Evolutionary conservation across 2,888 invertebrate genomes (phyloP), one percentile per base, ranked within the genome.

Genomic region (Oscheius sp.): DNA sequence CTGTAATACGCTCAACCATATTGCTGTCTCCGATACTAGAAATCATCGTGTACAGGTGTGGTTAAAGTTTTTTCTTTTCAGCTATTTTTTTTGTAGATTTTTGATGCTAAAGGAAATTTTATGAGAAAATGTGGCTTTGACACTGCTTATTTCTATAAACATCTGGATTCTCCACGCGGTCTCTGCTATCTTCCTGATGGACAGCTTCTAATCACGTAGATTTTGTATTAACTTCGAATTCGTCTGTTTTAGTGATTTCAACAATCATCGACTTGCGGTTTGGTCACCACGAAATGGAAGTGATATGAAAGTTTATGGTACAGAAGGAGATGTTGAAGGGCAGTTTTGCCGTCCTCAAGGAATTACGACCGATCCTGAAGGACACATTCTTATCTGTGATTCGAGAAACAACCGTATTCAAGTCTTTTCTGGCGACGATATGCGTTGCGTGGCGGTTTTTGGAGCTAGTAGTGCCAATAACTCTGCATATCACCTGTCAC

Each of bases 1-100:
- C n/a, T 91, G 92, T 12, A 94, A 94, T 86, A 89, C 90, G 0
- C 88, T 91, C 44, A 92, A 93, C 30, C 91, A 92, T 78, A 93
- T 96, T 73, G 90, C 92, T 0, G 94, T 96, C 3, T 92, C 94
- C 0, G 95, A 96, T 86, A 94, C 95, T 0, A 90, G 95, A 63
- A 96, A 96, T 87, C 94, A 94, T 87, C 91, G 95, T 63, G 91
- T 92, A 1, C 94, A 94, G 87, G 88, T 94, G 66, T 94, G 2
- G 4, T 12, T 24, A 3, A 5, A 12, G 14, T 22, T 6, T 47
- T 24, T 12, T 17, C 3, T 47, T 47, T 41, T 6, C 14, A 4
- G 3, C 12, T 4, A 22, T 47, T 14, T 8, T 41, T 24, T 22
- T 9, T 64, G 36, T 51, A 76, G 73, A 77, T 95, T 68, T 95